Evolutionary conservation across 2,888 invertebrate species (phyloP).

Genomic region (Maniola hyperantus): DNA sequence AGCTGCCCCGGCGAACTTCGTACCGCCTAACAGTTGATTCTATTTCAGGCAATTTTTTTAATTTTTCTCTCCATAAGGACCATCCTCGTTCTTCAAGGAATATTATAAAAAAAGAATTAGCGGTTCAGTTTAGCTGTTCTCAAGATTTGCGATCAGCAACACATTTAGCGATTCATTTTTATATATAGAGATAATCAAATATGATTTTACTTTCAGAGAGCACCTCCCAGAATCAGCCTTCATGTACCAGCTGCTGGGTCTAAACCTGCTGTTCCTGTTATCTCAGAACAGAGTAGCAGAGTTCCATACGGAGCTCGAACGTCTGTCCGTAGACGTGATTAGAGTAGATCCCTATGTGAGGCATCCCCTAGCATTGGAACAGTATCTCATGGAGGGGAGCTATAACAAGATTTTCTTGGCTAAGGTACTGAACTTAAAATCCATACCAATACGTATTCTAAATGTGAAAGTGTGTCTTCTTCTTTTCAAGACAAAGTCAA

Average conservation of each 20-base stretch:
- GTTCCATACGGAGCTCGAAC: slow-evolving; percentile 98
- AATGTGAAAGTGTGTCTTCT: no score
- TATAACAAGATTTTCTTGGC: slow-evolving; percentile 98
- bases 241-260: slow-evolving; percentile 96
- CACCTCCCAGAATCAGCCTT: slow-evolving; percentile 95
- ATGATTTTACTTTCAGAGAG: slow-evolving; percentile 62
- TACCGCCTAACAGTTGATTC: no score
- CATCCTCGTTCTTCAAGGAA: no score
- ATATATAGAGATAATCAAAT: background rate
- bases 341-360: slow-evolving; percentile 96
- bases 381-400: slow-evolving; percentile 99
- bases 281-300: slow-evolving; percentile 98
- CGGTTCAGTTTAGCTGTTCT: no score
- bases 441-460: no score
- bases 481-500: no score
- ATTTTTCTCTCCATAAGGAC: no score
- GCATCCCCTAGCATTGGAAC: slow-evolving; percentile 97
- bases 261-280: slow-evolving; percentile 95
- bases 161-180: no score
- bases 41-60: no score
- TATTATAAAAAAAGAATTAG: no score
- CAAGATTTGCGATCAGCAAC: no score
- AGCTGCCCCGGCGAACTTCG: no score
- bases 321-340: slow-evolving; percentile 94
- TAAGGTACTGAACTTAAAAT: slow-evolving; percentile 76